Evolutionary conservation across 2,888 invertebrate genomes (phyloP), one percentile per base, ranked within the genome.

Genomic region (Agriopis marginaria): DNA sequence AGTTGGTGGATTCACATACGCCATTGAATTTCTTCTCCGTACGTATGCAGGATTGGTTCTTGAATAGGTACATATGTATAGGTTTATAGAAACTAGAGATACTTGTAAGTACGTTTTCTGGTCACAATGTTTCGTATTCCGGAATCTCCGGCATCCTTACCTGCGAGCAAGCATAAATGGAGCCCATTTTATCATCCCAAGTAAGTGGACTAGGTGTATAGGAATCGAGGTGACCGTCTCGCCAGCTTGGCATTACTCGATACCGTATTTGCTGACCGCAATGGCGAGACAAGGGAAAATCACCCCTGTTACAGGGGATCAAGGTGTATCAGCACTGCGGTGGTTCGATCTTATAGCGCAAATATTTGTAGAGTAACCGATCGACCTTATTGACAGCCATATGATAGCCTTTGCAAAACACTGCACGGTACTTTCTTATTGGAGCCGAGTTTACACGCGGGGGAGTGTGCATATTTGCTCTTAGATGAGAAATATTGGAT

Each of bases 291-390:
- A 75, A 77, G 63, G 66, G 67, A 72, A 66, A 68, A 60, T 69
- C 65, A 66, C 66, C 69, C 72, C 69, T 77, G 68, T 70, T 63
- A 39, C 60, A 56, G 60, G 45, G 71, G 56, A 42, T 63, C 68
- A 73, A 70, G 66, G 75, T 75, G 59, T 70, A 63, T 55, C 45
- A 45, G 51, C n/a, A 11, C 40, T 56, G 47, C 17, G 23, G 44
- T 45, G 32, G 63, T 83, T 85, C 84, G 75, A 84, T 88, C 85
- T 86, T 82, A 84, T 80, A 82, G 77, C 78, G 84, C 87, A 89
- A 91, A 91, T 90, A 91, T 92, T 91, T 89, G 88, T 78, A 74
- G 79, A 86, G 88, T 82, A 87, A 88, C 87, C 85, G 87, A 90
- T 88, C 86, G 84, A 82, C 87, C 85, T 86, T 86, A 88, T 86